These are phyloP conservation scores for Camponotus floridanus DNA, from an alignment of 1,140 invertebrate species.

Conservation along the genomic window DNA sequence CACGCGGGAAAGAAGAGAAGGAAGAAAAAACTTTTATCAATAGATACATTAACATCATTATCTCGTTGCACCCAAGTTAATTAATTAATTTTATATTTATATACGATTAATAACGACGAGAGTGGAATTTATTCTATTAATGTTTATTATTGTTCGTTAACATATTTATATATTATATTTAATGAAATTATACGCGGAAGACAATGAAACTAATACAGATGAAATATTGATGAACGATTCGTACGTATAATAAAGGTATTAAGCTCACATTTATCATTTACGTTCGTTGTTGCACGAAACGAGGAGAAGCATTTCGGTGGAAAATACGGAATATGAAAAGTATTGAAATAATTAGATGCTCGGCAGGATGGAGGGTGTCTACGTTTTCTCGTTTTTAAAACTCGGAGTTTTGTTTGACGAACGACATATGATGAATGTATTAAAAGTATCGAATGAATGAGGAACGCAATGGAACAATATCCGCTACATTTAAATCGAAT, in stretches of 20 bases:
- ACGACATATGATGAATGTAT: slow-evolving; percentile 2
- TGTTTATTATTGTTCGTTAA: not conserved
- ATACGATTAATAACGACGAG: not conserved
- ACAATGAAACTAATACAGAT: slow-evolving; percentile 10
- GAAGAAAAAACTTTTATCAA: not conserved
- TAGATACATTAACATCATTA: not conserved
- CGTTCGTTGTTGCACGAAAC: not conserved
- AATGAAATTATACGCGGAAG: not conserved
- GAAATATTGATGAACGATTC: not conserved
- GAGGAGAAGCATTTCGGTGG: slow-evolving; percentile 21
- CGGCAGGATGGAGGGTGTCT: not conserved
- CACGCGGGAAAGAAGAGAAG: not conserved
- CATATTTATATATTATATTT: not conserved
- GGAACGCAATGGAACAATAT: slow-evolving; percentile 13
- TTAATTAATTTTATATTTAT: slow-evolving; percentile 25
- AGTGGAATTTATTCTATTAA: not conserved
- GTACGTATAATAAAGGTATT: slow-evolving; percentile 10
- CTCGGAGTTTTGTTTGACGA: slow-evolving; percentile 24
- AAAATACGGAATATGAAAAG: slow-evolving; percentile 11
- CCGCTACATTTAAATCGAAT: slow-evolving; percentile 24
- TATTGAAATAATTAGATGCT: slow-evolving; percentile 56
- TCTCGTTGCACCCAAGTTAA: not conserved
- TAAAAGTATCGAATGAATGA: slow-evolving; percentile 37
- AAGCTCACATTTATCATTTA: not conserved
- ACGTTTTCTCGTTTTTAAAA: slow-evolving; percentile 1